Conservation (phyloP, 2,888 invertebrate species). For the Autographa pulchrina region DNA sequence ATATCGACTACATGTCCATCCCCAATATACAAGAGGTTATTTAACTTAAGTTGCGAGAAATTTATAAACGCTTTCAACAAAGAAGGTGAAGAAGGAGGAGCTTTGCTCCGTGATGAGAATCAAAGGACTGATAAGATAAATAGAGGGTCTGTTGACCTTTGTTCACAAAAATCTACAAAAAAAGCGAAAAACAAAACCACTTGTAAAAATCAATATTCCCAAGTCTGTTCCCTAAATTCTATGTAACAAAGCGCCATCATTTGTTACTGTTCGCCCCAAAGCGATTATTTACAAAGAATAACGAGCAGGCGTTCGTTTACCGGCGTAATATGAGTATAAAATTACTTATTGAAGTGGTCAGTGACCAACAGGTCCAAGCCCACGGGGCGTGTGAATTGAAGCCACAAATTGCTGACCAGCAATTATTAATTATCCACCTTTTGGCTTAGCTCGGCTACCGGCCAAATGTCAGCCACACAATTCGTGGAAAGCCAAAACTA, state of each 20-base stretch:
- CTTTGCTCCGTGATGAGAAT: neutral
- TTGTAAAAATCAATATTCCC: neutral
- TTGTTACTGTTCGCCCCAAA: constrained; percentile 46
- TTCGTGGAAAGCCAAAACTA: constrained; percentile 33
- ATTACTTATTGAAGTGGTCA: constrained; percentile 47
- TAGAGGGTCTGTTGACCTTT: neutral
- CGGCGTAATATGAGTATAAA: constrained; percentile 29
- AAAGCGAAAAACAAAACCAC: neutral
- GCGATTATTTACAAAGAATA: constrained; percentile 49
- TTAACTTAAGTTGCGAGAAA: neutral
- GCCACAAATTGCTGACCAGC: constrained; percentile 69
- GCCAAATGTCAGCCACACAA: constrained; percentile 56
- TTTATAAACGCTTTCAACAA: neutral
- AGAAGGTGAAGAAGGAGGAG: neutral
- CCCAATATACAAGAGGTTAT: neutral
- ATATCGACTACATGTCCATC: neutral
- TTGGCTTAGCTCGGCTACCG: constrained; percentile 55
- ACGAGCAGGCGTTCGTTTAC: constrained; percentile 30
- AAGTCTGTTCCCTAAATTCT: constrained; percentile 31
- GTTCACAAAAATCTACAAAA: neutral
- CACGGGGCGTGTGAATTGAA: constrained; percentile 57
- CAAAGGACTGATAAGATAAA: constrained; percentile 1
- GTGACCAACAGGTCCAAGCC: constrained; percentile 67
- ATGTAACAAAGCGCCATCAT: constrained; percentile 41
- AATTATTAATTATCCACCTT: constrained; percentile 69